phyloP scores from a whole-genome alignment of 1,140 invertebrate genomes.

The Pseudomyrmex pallidus region DNA sequence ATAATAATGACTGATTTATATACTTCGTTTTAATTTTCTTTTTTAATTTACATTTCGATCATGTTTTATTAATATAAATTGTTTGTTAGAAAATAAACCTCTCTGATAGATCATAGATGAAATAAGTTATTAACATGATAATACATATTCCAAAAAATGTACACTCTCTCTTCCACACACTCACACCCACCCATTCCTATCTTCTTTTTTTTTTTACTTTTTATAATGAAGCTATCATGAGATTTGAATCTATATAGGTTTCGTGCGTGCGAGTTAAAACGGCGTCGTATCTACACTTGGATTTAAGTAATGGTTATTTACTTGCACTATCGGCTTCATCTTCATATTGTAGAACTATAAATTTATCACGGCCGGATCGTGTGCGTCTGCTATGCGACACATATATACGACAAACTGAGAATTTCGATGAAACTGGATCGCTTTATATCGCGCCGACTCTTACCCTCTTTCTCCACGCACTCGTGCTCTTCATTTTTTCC shows the following conservation, averaged over 20 bases:
- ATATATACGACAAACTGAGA: constrained; percentile 48
- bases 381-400: constrained; percentile 3
- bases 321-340: constrained; percentile 54
- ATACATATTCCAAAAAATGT: not conserved
- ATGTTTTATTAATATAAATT: not conserved
- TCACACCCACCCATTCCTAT: too few relatives aligned
- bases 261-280: not conserved
- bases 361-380: not conserved
- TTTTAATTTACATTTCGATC: not conserved
- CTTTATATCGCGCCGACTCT: constrained; percentile 49
- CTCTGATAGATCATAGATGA: not conserved
- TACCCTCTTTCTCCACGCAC: not conserved
- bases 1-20: constrained; percentile 45
- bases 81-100: not conserved
- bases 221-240: not conserved
- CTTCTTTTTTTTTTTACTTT: not conserved
- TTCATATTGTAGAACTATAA: constrained; percentile 41
- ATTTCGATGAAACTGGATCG: constrained; percentile 51
- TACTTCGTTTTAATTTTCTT: not conserved
- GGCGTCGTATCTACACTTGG: not conserved
- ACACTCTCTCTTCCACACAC: not conserved
- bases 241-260: not conserved
- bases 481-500: constrained; percentile 44
- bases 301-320: constrained; percentile 45
- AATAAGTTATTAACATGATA: not conserved